Base-by-base conservation (phyloP, 37 sponge, comb jelly and placozoan genomes). In the Spongilla lacustris region DNA sequence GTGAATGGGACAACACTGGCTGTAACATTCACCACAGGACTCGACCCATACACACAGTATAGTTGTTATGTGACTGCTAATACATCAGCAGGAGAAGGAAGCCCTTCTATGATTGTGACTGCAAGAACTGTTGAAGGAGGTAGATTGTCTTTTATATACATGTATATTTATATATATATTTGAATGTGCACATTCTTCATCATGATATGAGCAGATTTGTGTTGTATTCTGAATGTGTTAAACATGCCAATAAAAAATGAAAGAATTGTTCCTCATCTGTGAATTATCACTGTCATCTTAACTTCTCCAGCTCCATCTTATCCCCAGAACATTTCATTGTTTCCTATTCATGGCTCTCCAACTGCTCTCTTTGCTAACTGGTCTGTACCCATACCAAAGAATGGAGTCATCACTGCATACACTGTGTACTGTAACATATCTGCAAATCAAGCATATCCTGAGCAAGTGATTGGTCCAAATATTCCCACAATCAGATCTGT, bases 41-140 rank as follows among this genome's bases (percentile, higher is more conserved):
- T n/a, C n/a, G n/a, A n/a, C n/a, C n/a, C n/a, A n/a, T n/a, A n/a
- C n/a, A n/a, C n/a, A n/a, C n/a, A n/a, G n/a, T n/a, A n/a, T n/a
- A n/a, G n/a, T n/a, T n/a, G 6, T 50, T 85, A 85, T 35, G 68
- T 71, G 4, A 68, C 86, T 73, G 91, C 87, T 25, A 81, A 69
- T 66, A 90, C 91, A 26, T 50, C 30, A 77, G 83, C 30, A 37
- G 91, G 91, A 26, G 73, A 50, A 28, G 84, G 91, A 49, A 28
- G 29, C 5, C 50, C 58, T 22, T 85, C 86, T 26, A 70, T 38
- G n/a, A n/a, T n/a, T n/a, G n/a, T n/a, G n/a, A n/a, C n/a, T n/a
- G n/a, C n/a, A n/a, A n/a, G n/a, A n/a, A n/a, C n/a, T n/a, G n/a
- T n/a, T n/a, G n/a, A n/a, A n/a, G n/a, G n/a, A n/a, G n/a, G n/a